Evolutionary conservation across 1,140 invertebrate genomes (phyloP).

Genomic region (Polypedilum pembai): DNA sequence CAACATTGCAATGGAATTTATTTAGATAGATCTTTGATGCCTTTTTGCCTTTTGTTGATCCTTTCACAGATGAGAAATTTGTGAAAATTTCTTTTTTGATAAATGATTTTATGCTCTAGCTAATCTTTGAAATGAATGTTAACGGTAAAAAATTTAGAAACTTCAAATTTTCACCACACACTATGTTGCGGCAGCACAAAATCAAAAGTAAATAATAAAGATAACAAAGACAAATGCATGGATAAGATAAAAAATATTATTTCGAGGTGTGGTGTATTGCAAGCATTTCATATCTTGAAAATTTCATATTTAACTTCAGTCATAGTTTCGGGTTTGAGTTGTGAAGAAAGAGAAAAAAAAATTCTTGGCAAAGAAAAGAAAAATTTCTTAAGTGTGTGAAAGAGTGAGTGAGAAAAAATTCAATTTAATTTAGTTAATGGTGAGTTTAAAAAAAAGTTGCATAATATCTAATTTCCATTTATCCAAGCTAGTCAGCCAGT

Average conservation of each 20-base stretch:
- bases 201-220: background rate
- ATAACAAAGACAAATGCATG: background rate
- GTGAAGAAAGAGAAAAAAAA: background rate
- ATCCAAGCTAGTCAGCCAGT: background rate
- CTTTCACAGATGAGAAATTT: too few species aligned
- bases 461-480: slow-evolving; percentile 15
- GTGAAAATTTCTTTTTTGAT: too few species aligned
- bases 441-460: slow-evolving; percentile 6
- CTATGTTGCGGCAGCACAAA: background rate
- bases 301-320: background rate
- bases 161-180: background rate
- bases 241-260: background rate
- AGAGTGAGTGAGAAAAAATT: background rate
- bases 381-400: background rate
- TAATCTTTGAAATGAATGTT: too few species aligned
- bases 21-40: background rate
- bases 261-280: background rate
- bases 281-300: background rate
- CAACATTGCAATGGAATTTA: slow-evolving; percentile 18
- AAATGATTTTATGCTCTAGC: too few species aligned
- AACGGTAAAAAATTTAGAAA: too few species aligned
- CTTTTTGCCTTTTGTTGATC: too few species aligned
- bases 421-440: slow-evolving; percentile 26
- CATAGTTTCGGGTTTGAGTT: background rate
- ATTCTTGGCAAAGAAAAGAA: background rate